Evolutionary conservation across 2,888 invertebrate species (phyloP), one percentile per base, ranked within the genome.

Genomic region (Phengaris alcon): DNA sequence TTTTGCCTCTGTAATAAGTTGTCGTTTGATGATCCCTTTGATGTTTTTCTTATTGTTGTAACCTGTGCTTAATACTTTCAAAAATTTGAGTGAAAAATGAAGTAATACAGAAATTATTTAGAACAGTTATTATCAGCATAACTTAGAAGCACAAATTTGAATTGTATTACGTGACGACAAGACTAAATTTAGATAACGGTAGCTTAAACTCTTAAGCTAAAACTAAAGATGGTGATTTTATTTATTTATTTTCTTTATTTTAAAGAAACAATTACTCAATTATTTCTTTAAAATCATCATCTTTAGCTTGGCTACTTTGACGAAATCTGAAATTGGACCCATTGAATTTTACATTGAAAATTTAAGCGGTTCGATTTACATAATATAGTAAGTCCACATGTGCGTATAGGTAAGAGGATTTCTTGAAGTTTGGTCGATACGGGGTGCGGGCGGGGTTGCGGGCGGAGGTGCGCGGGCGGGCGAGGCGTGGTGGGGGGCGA

Each of bases 401-500:
- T 86, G 84, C 85, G 86, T 88, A 88, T 82, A 82, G 81, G 82
- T 90, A 88, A 88, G 89, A 89, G 90, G 88, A 90, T 93, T 91
- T 91, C 93, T 93, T 93, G 90, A 91, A 92, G 91, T 90, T 90
- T 89, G 89, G 90, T 89, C 91, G 90, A 91, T 91, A 89, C 87
- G 84, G 88, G 88, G 88, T 2, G 64, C 6, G 35, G 12, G 77
- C 78, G 72, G 81, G 84, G 84, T 81, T 84, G 84, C 80, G 83
- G 84, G 84, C 81, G 86, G 84, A 82, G 82, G 83, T 81, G 77
- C 76, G 79, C 82, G 88, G 88, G 79, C 85, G 85, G 83, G 77
- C 81, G 84, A 84, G 81, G 64, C 88, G 88, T 79, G 85, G 85
- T 83, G 77, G 78, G 73, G 81, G 84, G 85, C 81, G 83, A 84